Conservation (phyloP, 2,113 vertebrate species). For the Eolophus roseicapilla region DNA sequence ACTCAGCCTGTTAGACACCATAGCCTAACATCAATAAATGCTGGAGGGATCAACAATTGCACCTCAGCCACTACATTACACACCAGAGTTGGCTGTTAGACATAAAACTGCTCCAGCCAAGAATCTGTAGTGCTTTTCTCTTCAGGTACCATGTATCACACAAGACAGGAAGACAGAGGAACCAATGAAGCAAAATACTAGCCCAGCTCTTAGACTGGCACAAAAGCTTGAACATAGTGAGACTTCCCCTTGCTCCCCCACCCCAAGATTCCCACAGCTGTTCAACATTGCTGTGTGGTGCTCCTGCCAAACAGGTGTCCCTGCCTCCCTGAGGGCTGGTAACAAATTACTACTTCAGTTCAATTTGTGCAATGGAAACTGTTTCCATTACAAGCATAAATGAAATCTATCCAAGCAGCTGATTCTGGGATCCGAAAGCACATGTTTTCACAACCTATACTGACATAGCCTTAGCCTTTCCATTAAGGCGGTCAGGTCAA, state of each 20-base stretch:
- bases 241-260: not conserved
- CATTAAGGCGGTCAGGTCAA: not conserved
- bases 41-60: not conserved
- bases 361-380: not conserved
- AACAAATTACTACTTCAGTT: not conserved
- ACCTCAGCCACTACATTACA: not conserved
- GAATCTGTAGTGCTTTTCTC: not conserved
- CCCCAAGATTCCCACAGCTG: not conserved
- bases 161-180: not conserved
- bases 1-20: not conserved
- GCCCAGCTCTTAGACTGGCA: not conserved
- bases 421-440: not conserved
- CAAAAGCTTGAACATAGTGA: not conserved
- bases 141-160: not conserved
- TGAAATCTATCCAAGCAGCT: not conserved
- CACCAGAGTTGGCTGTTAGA: not conserved
- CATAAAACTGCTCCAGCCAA: not conserved
- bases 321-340: not conserved
- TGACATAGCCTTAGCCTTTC: not conserved
- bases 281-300: not conserved
- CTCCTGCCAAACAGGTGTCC: slow-evolving; percentile 51
- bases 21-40: not conserved
- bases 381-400: not conserved
- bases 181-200: not conserved
- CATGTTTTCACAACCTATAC: not conserved